Evolutionary conservation across 2,888 invertebrate genomes (phyloP).

Genomic region (Myopa testacea): DNA sequence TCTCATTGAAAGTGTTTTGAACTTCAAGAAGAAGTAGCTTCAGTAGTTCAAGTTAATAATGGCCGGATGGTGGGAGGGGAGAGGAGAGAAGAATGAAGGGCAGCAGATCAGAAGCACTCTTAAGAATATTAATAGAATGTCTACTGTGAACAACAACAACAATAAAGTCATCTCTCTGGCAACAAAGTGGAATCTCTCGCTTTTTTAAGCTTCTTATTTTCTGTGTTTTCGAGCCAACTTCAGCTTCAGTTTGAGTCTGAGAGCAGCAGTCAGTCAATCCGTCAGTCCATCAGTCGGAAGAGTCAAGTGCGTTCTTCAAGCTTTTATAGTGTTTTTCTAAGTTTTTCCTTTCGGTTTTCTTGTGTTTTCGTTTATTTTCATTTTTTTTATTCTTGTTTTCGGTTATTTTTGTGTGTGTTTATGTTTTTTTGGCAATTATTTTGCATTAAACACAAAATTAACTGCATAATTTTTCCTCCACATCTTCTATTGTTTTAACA

Average conservation of each 20-base stretch:
- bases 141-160: neutral
- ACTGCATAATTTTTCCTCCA: conserved; percentile 11
- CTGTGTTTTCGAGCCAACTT: too few relatives aligned
- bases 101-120: neutral
- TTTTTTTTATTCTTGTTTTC: neutral
- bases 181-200: too few relatives aligned
- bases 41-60: neutral
- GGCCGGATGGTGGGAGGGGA: too few relatives aligned
- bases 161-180: neutral
- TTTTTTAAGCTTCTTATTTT: too few relatives aligned
- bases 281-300: neutral
- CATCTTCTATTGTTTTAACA: neutral
- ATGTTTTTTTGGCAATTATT: conserved; percentile 21
- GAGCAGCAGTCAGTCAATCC: too few relatives aligned
- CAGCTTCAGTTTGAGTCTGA: too few relatives aligned
- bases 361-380: neutral
- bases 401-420: too few relatives aligned
- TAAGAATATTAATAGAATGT: neutral
- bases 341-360: neutral
- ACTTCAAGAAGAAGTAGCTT: neutral
- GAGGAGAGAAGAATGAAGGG: too few relatives aligned
- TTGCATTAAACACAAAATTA: conserved; percentile 29
- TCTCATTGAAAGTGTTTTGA: too few relatives aligned
- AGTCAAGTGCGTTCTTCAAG: conserved; percentile 2
- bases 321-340: neutral